Evolutionary conservation across 1,140 invertebrate species (phyloP).

Genomic region (Procambarus clarkii): DNA sequence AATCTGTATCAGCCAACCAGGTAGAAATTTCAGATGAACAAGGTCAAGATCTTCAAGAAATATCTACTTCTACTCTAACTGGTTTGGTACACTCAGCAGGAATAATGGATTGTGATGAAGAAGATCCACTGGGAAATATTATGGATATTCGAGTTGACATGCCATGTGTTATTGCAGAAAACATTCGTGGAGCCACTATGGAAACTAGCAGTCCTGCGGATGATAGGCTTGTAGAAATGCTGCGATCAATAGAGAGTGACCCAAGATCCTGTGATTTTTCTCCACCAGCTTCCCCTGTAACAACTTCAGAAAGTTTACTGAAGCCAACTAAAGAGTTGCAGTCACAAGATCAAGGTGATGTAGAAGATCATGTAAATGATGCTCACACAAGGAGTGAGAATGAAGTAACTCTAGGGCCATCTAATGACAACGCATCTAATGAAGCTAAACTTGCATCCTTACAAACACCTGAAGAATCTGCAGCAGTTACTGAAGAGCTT

Average conservation of each 20-base stretch:
- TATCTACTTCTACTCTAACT: slow-evolving; percentile 50
- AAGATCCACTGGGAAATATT: slow-evolving; percentile 55
- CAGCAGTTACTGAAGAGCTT: neutral
- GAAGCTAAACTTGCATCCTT: neutral
- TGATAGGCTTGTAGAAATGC: slow-evolving; percentile 57
- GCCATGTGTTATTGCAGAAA: slow-evolving; percentile 58
- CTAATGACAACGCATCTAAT: neutral
- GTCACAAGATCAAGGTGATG: neutral
- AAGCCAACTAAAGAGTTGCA: slow-evolving; percentile 31
- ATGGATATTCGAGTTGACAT: slow-evolving; percentile 63
- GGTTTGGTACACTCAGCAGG: slow-evolving; percentile 60
- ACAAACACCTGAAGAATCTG: slow-evolving; percentile 16
- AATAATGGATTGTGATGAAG: slow-evolving; percentile 60
- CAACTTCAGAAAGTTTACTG: slow-evolving; percentile 37
- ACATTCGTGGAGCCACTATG: slow-evolving; percentile 39
- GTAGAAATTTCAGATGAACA: slow-evolving; percentile 45
- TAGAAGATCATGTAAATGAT: slow-evolving; percentile 15
- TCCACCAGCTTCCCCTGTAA: slow-evolving; percentile 50
- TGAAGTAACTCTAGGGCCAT: neutral
- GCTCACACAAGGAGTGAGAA: neutral
- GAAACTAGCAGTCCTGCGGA: slow-evolving; percentile 46
- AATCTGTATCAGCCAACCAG: slow-evolving; percentile 22
- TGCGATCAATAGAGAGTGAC: slow-evolving; percentile 63
- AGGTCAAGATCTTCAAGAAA: slow-evolving; percentile 57
- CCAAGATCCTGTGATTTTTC: slow-evolving; percentile 55